Base-by-base conservation (phyloP, 1,140 invertebrate genomes). In the Microplitis mediator region DNA sequence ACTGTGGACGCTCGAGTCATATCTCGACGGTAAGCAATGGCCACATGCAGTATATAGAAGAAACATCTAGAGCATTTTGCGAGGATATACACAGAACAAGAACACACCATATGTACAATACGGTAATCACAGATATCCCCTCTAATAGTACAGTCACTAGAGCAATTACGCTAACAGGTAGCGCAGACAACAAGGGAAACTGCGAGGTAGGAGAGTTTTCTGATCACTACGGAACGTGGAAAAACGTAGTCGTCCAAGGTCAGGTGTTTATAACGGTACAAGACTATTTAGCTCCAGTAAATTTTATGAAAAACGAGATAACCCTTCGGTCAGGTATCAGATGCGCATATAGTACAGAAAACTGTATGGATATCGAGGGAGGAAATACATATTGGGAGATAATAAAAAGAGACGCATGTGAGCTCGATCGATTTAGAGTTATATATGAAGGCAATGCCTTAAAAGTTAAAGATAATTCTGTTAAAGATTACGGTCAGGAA, bases 341-440 rank as follows among this genome's bases (percentile, higher is more conserved):
- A 2, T 77, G 76, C 50, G 36, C 68, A 11, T 61, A 72, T 2
- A 65, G 35, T 51, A 60, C 60, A 23, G 74, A 50, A 9, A 36
- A 69, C 23, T 77, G 74, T 45, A 69, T 70, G 0, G 73, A 75
- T 23, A 16, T 14, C 32, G 52, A 74, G 16, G 52, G 73, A 32
- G 36, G 69, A 1, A 61, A 58, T 54, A 66, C 69, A 16, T 74
- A 66, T 52, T 74, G 73, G 69, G 69, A 62, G n/a, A 3, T 63
- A 14, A 56, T 45, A 9, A 31, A 11, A 16, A 16, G 4, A 60
- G 68, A 69, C 50, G 8, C 62, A 23, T 72, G 69, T 39, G 54
- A 58, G 14, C 63, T 62, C 32, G 32, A 69, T 2, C 54, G 45
- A 16, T 68, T 39, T 65, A 36, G n/a, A 2, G 58, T 66, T 39